Percentiles rank a stretch among this genome's conserved stretches.
Evolutionary conservation across 2,797 vertebrate species (phyloP).

Genomic region (Pseudotriccus pelzelni): DNA sequence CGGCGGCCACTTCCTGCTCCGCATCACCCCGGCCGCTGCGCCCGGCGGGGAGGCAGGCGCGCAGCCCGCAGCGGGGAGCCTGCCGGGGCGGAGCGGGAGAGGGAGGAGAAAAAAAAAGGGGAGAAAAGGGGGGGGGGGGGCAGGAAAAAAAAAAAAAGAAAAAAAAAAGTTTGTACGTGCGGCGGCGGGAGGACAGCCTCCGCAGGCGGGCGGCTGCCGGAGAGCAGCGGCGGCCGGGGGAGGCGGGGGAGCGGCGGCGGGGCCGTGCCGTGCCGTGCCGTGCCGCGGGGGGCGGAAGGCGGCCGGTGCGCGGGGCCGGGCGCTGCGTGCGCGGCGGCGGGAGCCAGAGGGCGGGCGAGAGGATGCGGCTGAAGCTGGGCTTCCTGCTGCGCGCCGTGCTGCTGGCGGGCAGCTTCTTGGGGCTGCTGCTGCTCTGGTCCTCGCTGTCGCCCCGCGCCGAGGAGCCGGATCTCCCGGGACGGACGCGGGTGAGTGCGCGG

Average conservation of each 20-base stretch:
- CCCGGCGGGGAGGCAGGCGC: neutral
- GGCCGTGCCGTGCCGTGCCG: neutral
- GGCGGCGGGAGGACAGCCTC: neutral
- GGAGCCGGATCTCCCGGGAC: conserved; percentile 71
- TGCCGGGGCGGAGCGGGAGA: neutral
- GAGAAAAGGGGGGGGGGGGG: no score
- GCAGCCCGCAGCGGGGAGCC: neutral
- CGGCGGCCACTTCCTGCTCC: conserved; percentile 70
- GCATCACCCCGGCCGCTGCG: neutral
- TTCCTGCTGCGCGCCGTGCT: conserved; percentile 88
- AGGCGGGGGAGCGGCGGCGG: neutral
- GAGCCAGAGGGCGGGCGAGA: conserved; percentile 28
- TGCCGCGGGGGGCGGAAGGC: neutral
- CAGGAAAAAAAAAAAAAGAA: neutral
- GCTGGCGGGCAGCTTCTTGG: conserved; percentile 86
- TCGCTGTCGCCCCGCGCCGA: conserved; percentile 83
- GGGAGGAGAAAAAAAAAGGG: no score
- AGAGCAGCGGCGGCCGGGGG: neutral
- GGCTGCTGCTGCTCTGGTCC: conserved; percentile 89
- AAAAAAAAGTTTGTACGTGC: neutral
- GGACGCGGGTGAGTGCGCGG: conserved; percentile 72
- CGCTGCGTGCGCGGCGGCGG: neutral
- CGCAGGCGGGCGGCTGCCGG: neutral
- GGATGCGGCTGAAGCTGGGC: conserved; percentile 91
- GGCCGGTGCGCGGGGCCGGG: neutral